phyloP scores from a whole-genome alignment of 2,797 vertebrate species.

The Lacerta bilineata region DNA sequence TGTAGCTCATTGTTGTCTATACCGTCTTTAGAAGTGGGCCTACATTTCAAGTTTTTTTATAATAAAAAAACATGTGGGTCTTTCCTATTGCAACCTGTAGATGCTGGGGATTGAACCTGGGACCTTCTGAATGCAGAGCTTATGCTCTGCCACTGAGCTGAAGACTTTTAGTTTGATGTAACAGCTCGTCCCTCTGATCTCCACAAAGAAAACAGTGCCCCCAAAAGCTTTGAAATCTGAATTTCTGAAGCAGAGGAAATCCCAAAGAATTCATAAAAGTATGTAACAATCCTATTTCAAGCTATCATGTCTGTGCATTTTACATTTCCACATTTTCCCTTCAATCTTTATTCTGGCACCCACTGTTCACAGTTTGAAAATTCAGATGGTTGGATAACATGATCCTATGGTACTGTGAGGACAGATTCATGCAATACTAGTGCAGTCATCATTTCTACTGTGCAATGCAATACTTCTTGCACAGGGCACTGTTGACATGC shows the following conservation, averaged over 20 bases:
- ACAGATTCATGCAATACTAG: neutral
- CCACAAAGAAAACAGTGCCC: neutral
- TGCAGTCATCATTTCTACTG: neutral
- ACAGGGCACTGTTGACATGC: conserved; percentile 15
- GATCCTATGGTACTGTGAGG: neutral
- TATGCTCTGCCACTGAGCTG: neutral
- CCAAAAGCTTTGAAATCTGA: neutral
- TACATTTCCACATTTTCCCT: neutral
- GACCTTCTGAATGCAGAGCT: neutral
- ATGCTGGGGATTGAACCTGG: neutral
- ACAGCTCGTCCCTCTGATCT: neutral
- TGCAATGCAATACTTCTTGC: neutral
- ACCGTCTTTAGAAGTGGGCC: too few relatives aligned
- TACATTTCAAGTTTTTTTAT: too few relatives aligned
- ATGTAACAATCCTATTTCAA: neutral
- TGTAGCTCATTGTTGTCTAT: too few relatives aligned
- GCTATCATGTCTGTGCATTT: too few relatives aligned
- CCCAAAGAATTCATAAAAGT: too few relatives aligned
- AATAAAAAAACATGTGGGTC: too few relatives aligned
- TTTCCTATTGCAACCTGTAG: neutral
- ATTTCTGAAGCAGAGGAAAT: neutral
- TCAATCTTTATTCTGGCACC: neutral
- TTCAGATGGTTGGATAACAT: neutral
- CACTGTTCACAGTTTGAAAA: neutral
- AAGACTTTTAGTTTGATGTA: neutral